Percentiles rank a stretch among this genome's conserved stretches.
These are phyloP conservation scores for Ploceus nigricollis DNA, from an alignment of 2,113 vertebrate species.

Conservation along the genomic window DNA sequence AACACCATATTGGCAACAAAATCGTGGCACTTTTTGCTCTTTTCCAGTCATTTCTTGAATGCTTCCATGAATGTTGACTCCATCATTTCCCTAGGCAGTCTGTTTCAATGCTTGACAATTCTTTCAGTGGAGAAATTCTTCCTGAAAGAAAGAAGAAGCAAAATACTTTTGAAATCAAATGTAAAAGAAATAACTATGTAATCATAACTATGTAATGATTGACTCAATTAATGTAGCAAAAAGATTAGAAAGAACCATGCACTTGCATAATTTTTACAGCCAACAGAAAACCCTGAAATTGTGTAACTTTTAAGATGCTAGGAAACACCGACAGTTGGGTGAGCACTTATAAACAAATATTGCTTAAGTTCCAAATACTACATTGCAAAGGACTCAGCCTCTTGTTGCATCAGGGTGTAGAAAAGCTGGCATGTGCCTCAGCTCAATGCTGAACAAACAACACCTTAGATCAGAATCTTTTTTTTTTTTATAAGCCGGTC, in stretches of 20 bases:
- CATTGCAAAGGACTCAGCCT: neutral
- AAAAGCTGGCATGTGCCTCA: neutral
- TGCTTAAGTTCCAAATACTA: neutral
- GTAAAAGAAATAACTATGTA: neutral
- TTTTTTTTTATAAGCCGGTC: neutral
- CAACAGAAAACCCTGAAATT: neutral
- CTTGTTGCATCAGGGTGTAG: neutral
- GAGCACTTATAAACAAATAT: neutral
- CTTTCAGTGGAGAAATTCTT: neutral
- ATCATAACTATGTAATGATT: neutral
- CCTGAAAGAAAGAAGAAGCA: neutral
- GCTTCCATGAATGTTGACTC: neutral
- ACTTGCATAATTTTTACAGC: neutral
- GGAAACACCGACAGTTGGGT: neutral
- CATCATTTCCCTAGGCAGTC: neutral
- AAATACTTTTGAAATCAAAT: neutral
- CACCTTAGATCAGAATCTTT: neutral
- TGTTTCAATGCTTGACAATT: neutral
- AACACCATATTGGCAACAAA: neutral
- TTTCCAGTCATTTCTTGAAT: neutral
- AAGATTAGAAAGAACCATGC: neutral
- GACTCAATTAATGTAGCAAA: neutral
- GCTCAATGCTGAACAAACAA: neutral
- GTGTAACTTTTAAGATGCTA: neutral
- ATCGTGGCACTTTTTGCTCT: rapidly evolving